These are phyloP conservation scores for Lutraria lutraria DNA, from an alignment of 2,888 invertebrate genomes.

Conservation along the genomic window DNA sequence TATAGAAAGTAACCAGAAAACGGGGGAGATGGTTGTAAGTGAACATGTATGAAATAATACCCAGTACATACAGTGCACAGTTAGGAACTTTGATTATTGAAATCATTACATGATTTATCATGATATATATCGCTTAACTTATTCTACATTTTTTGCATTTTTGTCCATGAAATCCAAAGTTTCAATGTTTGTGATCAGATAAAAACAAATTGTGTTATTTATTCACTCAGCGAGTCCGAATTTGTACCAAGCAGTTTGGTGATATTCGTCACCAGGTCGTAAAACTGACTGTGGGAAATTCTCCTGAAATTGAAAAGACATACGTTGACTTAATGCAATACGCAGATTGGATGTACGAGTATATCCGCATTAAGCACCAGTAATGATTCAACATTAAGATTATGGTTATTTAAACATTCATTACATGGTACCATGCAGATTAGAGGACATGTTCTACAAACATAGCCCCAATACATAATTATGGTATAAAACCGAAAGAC, in stretches of 20 bases:
- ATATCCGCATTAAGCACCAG: not conserved
- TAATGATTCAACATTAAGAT: not conserved
- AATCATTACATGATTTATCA: too few species aligned
- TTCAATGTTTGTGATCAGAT: too few species aligned
- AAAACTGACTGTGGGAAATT: slow-evolving; percentile 54
- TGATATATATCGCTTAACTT: too few species aligned
- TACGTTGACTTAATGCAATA: not conserved
- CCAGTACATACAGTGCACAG: too few species aligned
- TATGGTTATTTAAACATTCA: not conserved
- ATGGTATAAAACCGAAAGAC: too few species aligned
- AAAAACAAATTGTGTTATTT: not conserved
- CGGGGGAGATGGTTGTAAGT: too few species aligned
- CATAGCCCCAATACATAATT: too few species aligned
- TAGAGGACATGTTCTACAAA: not conserved
- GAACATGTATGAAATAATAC: too few species aligned
- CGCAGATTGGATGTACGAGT: not conserved
- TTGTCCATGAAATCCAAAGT: too few species aligned
- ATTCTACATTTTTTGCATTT: too few species aligned
- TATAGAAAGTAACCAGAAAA: too few species aligned
- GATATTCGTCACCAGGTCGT: slow-evolving; percentile 56
- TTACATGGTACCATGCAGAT: not conserved
- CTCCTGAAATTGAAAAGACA: slow-evolving; percentile 18
- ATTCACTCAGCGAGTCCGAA: slow-evolving; percentile 58
- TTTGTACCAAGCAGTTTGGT: slow-evolving; percentile 64
- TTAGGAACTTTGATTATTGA: too few species aligned